These are phyloP conservation scores for Drosophila murphyi DNA, from an alignment of 1,140 invertebrate genomes.

Conservation along the genomic window DNA sequence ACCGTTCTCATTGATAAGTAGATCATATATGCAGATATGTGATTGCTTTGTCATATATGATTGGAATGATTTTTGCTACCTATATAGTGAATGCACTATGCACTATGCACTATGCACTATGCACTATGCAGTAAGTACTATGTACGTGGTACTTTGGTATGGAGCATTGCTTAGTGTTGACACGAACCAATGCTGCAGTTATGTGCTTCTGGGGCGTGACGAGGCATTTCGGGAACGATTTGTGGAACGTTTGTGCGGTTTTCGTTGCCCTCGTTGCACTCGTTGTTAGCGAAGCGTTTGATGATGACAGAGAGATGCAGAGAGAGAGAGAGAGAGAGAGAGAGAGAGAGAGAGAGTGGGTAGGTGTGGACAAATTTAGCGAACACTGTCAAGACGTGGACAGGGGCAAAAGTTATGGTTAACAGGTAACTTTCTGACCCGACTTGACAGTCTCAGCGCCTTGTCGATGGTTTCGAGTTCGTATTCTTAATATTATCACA, in stretches of 20 bases:
- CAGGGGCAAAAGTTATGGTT: slow-evolving; percentile 16
- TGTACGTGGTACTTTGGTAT: neutral
- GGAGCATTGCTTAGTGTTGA: slow-evolving; percentile 31
- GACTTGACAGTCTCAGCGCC: slow-evolving; percentile 40
- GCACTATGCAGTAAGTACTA: neutral
- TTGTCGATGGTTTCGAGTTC: slow-evolving; percentile 32
- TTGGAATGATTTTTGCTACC: neutral
- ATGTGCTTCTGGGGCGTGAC: slow-evolving; percentile 6
- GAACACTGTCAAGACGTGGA: slow-evolving; percentile 41
- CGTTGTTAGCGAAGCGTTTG: slow-evolving; percentile 58
- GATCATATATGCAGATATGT: slow-evolving; percentile 8
- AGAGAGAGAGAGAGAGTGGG: neutral
- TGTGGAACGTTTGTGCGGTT: slow-evolving; percentile 24
- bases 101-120: neutral
- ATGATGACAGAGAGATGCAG: slow-evolving; percentile 22
- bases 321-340: neutral
- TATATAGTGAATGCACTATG: neutral
- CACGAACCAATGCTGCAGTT: slow-evolving; percentile 47
- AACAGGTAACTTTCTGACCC: slow-evolving; percentile 22
- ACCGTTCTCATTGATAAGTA: slow-evolving; percentile 4
- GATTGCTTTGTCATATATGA: slow-evolving; percentile 1
- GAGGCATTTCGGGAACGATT: slow-evolving; percentile 16
- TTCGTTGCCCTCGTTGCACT: slow-evolving; percentile 29
- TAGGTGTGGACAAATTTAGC: slow-evolving; percentile 19
- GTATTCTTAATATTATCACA: slow-evolving; percentile 52